A percentile compares a stretch with the other conserved stretches of the same genome.
phyloP scores from a whole-genome alignment of 37 sponge, comb jelly and placozoan genomes.

The Axinella damicornis region DNA sequence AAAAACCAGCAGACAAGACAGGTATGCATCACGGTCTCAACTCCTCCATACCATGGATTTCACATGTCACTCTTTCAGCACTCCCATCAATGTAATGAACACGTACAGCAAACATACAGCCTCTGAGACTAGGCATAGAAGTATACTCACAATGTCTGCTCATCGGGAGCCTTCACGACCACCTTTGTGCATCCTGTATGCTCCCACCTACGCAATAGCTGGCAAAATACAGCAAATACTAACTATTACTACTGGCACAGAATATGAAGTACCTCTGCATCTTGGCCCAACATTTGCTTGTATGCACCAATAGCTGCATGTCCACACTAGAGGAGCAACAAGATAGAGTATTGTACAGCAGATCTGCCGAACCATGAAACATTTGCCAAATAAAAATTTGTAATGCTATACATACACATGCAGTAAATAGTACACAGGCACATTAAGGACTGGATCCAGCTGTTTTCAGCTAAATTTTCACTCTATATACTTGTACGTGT shows the following conservation, averaged over 20 bases:
- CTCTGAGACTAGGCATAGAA: too few species aligned
- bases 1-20: too few species aligned
- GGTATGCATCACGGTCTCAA: too few species aligned
- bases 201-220: conserved; percentile 86
- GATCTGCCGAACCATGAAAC: too few species aligned
- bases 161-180: conserved; percentile 85
- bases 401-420: not conserved
- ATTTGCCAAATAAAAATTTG: too few species aligned
- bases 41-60: too few species aligned
- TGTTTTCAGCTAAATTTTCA: too few species aligned
- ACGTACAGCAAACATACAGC: too few species aligned
- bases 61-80: too few species aligned
- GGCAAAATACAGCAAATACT: not conserved
- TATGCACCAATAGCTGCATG: conserved; percentile 86
- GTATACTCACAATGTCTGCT: conserved; percentile 69
- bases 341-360: not conserved
- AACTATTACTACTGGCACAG: not conserved
- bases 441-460: too few species aligned
- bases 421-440: not conserved
- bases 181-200: conserved; percentile 86
- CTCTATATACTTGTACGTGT: too few species aligned
- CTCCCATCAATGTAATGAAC: too few species aligned
- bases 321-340: conserved; percentile 58
- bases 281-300: conserved; percentile 37
- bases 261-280: conserved; percentile 59